Conservation (phyloP, 2,113 vertebrate genomes). For the Maccullochella peelii region DNA sequence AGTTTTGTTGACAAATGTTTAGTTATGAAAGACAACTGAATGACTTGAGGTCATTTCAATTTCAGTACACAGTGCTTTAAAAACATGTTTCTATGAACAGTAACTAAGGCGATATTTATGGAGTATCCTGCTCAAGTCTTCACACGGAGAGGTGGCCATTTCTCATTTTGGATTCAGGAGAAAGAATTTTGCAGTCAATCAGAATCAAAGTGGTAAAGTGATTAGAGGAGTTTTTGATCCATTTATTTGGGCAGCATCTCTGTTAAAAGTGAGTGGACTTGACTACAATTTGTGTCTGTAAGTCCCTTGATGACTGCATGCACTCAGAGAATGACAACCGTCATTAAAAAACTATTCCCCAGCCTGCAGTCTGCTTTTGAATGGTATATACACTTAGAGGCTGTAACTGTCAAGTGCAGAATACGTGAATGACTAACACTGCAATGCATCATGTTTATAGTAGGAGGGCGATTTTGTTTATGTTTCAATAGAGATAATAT, state of each 20-base stretch:
- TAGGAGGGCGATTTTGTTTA: slow-evolving; percentile 14
- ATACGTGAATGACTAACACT: slow-evolving; percentile 25
- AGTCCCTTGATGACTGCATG: slow-evolving; percentile 33
- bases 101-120: background rate
- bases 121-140: background rate
- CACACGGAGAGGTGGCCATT: background rate
- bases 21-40: slow-evolving; percentile 3
- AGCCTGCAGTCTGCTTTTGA: slow-evolving; percentile 23
- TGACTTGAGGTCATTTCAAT: background rate
- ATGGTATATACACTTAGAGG: slow-evolving; percentile 3
- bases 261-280: slow-evolving; percentile 55
- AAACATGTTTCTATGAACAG: background rate
- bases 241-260: slow-evolving; percentile 62
- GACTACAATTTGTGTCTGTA: slow-evolving; percentile 55
- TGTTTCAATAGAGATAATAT: slow-evolving; percentile 35
- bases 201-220: slow-evolving; percentile 55
- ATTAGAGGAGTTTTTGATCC: slow-evolving; percentile 68
- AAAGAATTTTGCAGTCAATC: slow-evolving; percentile 23
- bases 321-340: slow-evolving; percentile 31
- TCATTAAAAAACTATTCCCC: slow-evolving; percentile 46
- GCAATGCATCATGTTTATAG: slow-evolving; percentile 20
- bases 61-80: background rate
- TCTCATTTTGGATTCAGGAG: slow-evolving; percentile 50
- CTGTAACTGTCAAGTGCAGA: slow-evolving; percentile 26
- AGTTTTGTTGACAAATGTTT: slow-evolving; percentile 46